A percentile compares a stretch with the other conserved stretches of the same genome.
Conservation (phyloP, 2,888 invertebrate genomes). For the Nephrotoma guestfalica region DNA sequence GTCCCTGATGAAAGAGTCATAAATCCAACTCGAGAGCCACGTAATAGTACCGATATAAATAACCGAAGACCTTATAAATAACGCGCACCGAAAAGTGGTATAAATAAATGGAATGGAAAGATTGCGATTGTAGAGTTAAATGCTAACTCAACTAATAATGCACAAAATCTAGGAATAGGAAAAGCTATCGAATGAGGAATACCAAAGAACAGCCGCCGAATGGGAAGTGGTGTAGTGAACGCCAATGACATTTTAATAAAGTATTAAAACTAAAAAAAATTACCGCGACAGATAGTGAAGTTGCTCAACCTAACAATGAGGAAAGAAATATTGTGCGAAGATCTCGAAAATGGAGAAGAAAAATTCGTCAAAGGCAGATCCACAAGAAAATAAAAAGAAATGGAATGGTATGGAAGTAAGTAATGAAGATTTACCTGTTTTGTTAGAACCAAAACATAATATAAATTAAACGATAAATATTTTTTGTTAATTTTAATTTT, state of each 20-base stretch:
- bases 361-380: too few species aligned
- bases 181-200: too few species aligned
- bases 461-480: too few species aligned
- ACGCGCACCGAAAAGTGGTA: not conserved
- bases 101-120: not conserved
- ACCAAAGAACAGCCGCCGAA: not conserved
- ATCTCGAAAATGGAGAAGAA: not conserved
- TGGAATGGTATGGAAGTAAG: too few species aligned
- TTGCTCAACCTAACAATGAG: not conserved
- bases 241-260: not conserved
- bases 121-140: too few species aligned
- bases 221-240: not conserved
- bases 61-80: not conserved
- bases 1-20: too few species aligned
- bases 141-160: not conserved
- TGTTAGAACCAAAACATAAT: too few species aligned
- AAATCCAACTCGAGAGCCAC: not conserved
- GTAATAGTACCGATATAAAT: not conserved
- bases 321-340: not conserved
- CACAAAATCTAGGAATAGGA: not conserved
- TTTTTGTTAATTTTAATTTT: too few species aligned
- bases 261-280: not conserved
- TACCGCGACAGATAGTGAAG: not conserved
- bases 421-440: too few species aligned
- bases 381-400: too few species aligned